Base-by-base conservation (phyloP, 2,888 invertebrate species). In the Scrobipalpa costella region DNA sequence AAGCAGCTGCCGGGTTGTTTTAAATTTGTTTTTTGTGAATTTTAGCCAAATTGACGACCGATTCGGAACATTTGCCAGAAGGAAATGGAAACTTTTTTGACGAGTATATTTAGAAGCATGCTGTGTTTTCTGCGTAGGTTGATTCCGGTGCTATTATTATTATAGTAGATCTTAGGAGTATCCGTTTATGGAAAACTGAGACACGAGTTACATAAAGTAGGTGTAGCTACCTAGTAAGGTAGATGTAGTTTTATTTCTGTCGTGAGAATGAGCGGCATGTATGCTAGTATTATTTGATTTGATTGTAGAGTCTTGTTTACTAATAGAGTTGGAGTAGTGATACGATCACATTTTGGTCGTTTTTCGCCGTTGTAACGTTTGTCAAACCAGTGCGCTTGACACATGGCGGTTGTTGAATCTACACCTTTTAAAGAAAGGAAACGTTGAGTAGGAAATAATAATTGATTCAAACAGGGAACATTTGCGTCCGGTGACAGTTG, bases 401-500 rank as follows among this genome's bases (percentile, higher is more conserved):
- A 7, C n/a, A 44, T 44, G n/a, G 7, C 44, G n/a, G 44, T 44
- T 44, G 15, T 52, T 52, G 36, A 57, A 36, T 17, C n/a, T 13
- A 40, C 21, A n/a, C 40, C 19, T 40, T 58, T 58, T 58, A 40
- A 40, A 13, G 9, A 58, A 58, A 58, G 58, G 58, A 58, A 58
- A 58, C 19, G 58, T 21, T 40, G 27, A 40, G 58, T 58, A 61
- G 61, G 61, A 61, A 52, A 52, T 52, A 61, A 52, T 52, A 61
- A 61, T 61, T 61, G 61, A 61, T 61, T 72, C 80, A 78, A 83
- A 80, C 81, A 81, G 83, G 84, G 83, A 85, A 83, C 88, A 85
- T 77, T 74, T 80, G 84, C 82, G 82, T 90, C 90, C 90, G 86
- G 83, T 79, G 85, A 76, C 76, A 74, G 72, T 34, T 15, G 21